Conservation (phyloP, 1,140 invertebrate genomes). For the Sinonovacula constricta region DNA sequence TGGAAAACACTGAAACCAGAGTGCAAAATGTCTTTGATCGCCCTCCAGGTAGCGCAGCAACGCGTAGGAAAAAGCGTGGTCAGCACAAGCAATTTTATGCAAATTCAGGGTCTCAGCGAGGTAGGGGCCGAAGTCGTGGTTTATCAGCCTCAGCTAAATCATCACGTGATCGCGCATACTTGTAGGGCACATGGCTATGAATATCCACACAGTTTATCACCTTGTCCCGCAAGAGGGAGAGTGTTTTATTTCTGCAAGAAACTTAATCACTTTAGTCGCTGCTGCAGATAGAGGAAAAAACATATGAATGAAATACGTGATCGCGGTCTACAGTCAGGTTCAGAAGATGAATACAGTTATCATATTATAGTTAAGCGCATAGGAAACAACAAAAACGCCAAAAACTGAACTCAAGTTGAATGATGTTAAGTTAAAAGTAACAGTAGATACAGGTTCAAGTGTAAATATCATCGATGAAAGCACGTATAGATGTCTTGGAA, state of each 20-base stretch:
- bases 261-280: not conserved
- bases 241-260: not conserved
- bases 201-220: not conserved
- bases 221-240: not conserved
- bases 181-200: conserved; percentile 30
- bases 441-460: conserved; percentile 55
- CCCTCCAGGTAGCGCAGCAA: not conserved
- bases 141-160: not conserved
- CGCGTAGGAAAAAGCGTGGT: not conserved
- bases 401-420: not conserved
- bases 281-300: not conserved
- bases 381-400: not conserved
- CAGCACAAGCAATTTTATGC: too few relatives aligned
- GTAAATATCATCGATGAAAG: too few relatives aligned
- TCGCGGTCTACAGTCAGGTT: not conserved
- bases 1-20: conserved; percentile 22
- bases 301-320: conserved; percentile 13
- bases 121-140: conserved; percentile 1
- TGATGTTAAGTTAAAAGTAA: conserved; percentile 21
- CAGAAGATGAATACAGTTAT: conserved; percentile 14
- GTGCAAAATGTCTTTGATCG: too few relatives aligned
- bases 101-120: not conserved
- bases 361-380: not conserved
- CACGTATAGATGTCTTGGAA: conserved; percentile 12
- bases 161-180: not conserved